phyloP scores from a whole-genome alignment of 2,888 invertebrate species.

The Zygogramma bicolorata region DNA sequence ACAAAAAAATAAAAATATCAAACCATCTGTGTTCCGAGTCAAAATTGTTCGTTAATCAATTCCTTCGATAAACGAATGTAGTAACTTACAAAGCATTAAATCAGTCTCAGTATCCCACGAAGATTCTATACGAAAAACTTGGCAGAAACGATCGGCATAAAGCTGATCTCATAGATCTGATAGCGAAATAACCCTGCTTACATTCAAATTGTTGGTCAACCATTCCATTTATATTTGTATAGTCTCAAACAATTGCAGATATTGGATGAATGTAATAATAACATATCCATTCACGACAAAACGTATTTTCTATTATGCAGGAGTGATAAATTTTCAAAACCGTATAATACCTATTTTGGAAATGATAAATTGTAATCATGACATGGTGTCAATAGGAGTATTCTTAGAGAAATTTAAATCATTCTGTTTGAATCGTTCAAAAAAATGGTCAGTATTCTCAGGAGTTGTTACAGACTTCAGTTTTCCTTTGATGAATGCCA shows the following conservation, averaged over 20 bases:
- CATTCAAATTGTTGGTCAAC: slow-evolving; percentile 8
- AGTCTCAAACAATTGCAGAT: slow-evolving; percentile 11
- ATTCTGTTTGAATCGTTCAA: background rate
- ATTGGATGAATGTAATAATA: background rate
- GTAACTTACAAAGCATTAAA: slow-evolving; percentile 26
- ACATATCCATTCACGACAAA: slow-evolving; percentile 5
- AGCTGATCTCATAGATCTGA: background rate
- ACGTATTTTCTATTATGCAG: slow-evolving; percentile 12
- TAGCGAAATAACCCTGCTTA: background rate
- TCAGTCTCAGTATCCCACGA: slow-evolving; percentile 17
- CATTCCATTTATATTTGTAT: slow-evolving; percentile 11
- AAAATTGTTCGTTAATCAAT: background rate
- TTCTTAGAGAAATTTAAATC: slow-evolving; percentile 19
- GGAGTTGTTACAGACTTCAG: background rate
- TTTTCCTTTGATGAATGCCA: background rate
- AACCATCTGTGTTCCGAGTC: too few species aligned
- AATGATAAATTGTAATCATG: slow-evolving; percentile 14
- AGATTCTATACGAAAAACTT: slow-evolving; percentile 22
- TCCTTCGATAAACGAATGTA: background rate
- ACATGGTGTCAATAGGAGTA: background rate
- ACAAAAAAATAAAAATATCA: slow-evolving; percentile 9
- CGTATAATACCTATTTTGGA: slow-evolving; percentile 18
- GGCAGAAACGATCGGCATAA: slow-evolving; percentile 10
- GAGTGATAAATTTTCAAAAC: background rate
- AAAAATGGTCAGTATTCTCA: background rate